Evolutionary conservation across 2,888 invertebrate species (phyloP).

Genomic region (Alcis repandata): DNA sequence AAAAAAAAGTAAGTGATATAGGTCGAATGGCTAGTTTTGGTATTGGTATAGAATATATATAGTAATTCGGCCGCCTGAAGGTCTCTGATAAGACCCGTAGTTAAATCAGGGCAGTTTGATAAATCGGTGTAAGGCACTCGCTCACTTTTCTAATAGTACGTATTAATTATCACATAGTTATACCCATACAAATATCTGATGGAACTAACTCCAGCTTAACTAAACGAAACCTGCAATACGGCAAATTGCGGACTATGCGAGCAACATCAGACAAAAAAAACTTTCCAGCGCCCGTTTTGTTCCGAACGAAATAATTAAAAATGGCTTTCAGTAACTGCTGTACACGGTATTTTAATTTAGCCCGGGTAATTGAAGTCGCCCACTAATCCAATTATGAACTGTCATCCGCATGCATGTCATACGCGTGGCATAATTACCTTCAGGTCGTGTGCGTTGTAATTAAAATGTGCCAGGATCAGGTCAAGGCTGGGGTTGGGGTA

Average conservation of each 20-base stretch:
- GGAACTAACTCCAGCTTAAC: not conserved
- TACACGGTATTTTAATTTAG: slow-evolving; percentile 35
- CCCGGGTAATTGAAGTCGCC: slow-evolving; percentile 31
- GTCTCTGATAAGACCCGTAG: too few species aligned
- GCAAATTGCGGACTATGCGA: slow-evolving; percentile 20
- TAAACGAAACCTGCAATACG: slow-evolving; percentile 16
- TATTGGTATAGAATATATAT: too few species aligned
- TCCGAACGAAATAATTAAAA: slow-evolving; percentile 26
- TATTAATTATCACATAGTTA: not conserved
- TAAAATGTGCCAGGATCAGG: slow-evolving; percentile 50
- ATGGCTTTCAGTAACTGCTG: slow-evolving; percentile 27
- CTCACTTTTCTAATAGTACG: too few species aligned
- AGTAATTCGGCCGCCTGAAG: too few species aligned
- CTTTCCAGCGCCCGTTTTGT: not conserved
- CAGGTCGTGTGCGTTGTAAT: slow-evolving; percentile 55
- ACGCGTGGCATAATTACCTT: slow-evolving; percentile 48
- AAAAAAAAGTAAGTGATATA: too few species aligned
- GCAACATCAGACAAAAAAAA: slow-evolving; percentile 7
- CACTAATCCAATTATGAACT: slow-evolving; percentile 44
- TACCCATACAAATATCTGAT: not conserved
- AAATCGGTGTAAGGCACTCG: too few species aligned
- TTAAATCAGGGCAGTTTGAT: too few species aligned
- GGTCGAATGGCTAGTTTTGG: too few species aligned
- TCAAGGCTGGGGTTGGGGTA: slow-evolving; percentile 39
- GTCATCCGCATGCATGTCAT: slow-evolving; percentile 38